These are phyloP conservation scores for Puntigrus tetrazona DNA, from an alignment of 2,113 vertebrate genomes.

Conservation along the genomic window DNA sequence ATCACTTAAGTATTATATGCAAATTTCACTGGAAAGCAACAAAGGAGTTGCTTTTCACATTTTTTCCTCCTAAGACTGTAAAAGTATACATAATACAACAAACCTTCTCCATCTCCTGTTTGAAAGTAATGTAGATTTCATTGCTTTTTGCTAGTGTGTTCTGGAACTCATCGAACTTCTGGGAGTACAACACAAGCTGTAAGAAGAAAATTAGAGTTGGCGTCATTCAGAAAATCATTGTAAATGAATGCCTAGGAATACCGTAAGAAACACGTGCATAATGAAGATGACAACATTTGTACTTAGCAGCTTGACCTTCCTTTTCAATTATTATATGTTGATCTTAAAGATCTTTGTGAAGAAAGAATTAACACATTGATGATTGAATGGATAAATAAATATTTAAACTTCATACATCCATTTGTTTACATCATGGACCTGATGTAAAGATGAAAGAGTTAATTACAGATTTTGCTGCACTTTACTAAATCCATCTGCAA, in stretches of 20 bases:
- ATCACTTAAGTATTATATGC: no score
- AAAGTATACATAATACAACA: constrained; percentile 58
- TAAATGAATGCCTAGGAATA: neutral
- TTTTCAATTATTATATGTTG: neutral
- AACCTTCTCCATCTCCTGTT: constrained; percentile 96
- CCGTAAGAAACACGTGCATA: neutral
- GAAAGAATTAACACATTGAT: neutral
- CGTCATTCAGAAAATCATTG: neutral
- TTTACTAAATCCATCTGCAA: neutral
- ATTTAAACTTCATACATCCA: neutral
- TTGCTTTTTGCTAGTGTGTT: constrained; percentile 93
- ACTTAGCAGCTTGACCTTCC: neutral
- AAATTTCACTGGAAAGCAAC: neutral
- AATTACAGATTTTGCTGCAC: neutral
- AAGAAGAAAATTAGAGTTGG: constrained; percentile 36
- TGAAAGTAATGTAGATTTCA: constrained; percentile 90
- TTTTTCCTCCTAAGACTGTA: neutral
- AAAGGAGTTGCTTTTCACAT: neutral
- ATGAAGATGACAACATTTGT: neutral
- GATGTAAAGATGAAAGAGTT: neutral
- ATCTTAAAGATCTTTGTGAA: neutral
- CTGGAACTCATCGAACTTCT: constrained; percentile 98
- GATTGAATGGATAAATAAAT: neutral
- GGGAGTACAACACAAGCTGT: constrained; percentile 89
- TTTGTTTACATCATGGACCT: neutral